Evolutionary conservation across 1,140 invertebrate species (phyloP), one percentile per base, ranked within the genome.

Genomic region (Trichonephila clavata): DNA sequence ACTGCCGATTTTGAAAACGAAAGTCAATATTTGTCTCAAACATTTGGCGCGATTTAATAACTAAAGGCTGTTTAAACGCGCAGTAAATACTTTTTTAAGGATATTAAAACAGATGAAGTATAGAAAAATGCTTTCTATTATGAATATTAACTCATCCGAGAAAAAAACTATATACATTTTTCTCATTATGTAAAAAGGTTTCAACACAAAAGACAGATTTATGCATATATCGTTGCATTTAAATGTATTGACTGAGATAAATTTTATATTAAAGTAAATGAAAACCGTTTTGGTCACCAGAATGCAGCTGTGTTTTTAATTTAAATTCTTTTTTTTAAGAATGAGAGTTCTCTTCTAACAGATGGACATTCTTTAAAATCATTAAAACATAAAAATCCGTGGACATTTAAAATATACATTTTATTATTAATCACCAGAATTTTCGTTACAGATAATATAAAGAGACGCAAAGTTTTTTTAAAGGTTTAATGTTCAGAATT

Each of bases 21-120:
- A 61, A 59, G 89, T 90, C 89, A 90, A 90, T 90, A 90, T 90
- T 90, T 90, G 89, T 16, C 43, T 80, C 68, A 88, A 88, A 68
- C 63, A 88, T 88, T 88, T 88, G 63, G 21, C 63, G 61, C 63
- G 32, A 21, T 90, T 90, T 90, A 80, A 89, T 89, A 89, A 81
- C 89, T 81, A 18, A 39, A 20, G 77, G 89, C 59, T 90, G 71
- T 90, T 61, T 81, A 90, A 90, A 90, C 63, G 21, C 5, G 84
- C 21, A n/a, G 71, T 83, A 87, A 87, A 87, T 87, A 63, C 32
- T 87, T 86, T 87, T 87, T 63, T 87, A 63, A 32, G 21, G 59
- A 39, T 39, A 32, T 61, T 39, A 87, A 87, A 87, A 27, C 60
- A 65, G 39, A 59, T 5, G 50, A 83, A 57, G 32, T 87, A 39